Base-by-base conservation (phyloP, 1,140 invertebrate species). In the Solenopsis fugax region DNA sequence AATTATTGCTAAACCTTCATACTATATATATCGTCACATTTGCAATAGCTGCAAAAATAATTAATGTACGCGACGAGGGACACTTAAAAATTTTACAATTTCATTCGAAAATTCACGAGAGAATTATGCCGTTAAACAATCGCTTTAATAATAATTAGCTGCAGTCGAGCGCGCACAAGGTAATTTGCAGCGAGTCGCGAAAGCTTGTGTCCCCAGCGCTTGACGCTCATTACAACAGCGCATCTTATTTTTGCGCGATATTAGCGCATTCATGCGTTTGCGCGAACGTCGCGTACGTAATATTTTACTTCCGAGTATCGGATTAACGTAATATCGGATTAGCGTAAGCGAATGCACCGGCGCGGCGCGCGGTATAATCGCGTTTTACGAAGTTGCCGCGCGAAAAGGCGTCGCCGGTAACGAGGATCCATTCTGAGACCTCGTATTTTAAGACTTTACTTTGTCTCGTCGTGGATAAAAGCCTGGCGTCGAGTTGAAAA, bases 401-500 rank as follows among this genome's bases (percentile, higher is more conserved):
- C 80, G 69, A 50, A 75, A 62, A 75, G 67, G 54, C 54, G 41
- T 7, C 54, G 24, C n/a, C 41, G 45, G 48, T 56, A 84, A 60
- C 29, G 54, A 62, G 69, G 37, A 29, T 84, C 69, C 16, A 48
- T 84, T 62, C 69, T 62, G 80, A 73, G 69, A 41, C 60, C 12
- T 58, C 29, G 56, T 54, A 29, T 62, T 84, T 84, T 84, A 75
- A 84, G 80, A 84, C 13, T 60, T 50, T 24, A 84, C 80, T 60
- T 72, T 12, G 41, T 60, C 52, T 24, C 67, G 41, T 50, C 54
- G 41, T 52, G 72, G 80, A 84, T 84, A 84, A 84, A 84, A 84
- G 80, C 69, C 69, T 13, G 24, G 34, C 41, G 80, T 50, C 54
- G 69, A 48, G 41, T 37, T 62, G 54, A 54, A 60, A 84, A 84